Evolutionary conservation across 2,888 invertebrate genomes (phyloP), one percentile per base, ranked within the genome.

Genomic region (Dendrolimus houi): DNA sequence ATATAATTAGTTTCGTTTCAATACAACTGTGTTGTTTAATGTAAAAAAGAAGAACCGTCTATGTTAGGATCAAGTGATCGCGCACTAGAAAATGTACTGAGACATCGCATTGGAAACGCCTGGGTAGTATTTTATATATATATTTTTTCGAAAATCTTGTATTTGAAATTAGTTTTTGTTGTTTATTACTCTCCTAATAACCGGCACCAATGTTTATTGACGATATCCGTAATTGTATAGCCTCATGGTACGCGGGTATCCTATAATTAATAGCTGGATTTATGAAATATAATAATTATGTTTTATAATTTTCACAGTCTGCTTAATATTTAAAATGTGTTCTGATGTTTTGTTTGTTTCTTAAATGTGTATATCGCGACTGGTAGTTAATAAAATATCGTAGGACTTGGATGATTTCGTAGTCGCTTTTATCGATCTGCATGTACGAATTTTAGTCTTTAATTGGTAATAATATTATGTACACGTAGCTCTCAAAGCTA

Each of bases 401-500:
- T 47, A 12, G 9, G 47, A 12, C 6, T 47, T 47, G 1, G 8
- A 47, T 10, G 12, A 47, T 47, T 53, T 41, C 41, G 56, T 53
- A 13, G 52, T 54, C 17, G 41, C 9, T 17, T 57, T 42, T 52
- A 52, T 10, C 2, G 17, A 40, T 54, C 47, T 17, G 52, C 9
- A 42, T 14, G 13, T 13, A 47, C 54, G n/a, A 71, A 76, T 75
- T 75, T 68, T 68, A 67, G 66, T 69, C 60, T 54, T 68, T 64
- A 67, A 71, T 71, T 47, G 9, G 9, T 47, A 47, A 47, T 47
- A 12, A 8, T 65, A 69, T 74, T 68, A 71, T 76, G 79, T 79
- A 85, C 81, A 85, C 83, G 83, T 84, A 83, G 78, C 72, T 82
- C 68, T 73, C 71, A 70, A 71, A 79, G 74, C 71, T 75, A 76